phyloP scores from a whole-genome alignment of 2,888 invertebrate species.

The Melipona bicolor region DNA sequence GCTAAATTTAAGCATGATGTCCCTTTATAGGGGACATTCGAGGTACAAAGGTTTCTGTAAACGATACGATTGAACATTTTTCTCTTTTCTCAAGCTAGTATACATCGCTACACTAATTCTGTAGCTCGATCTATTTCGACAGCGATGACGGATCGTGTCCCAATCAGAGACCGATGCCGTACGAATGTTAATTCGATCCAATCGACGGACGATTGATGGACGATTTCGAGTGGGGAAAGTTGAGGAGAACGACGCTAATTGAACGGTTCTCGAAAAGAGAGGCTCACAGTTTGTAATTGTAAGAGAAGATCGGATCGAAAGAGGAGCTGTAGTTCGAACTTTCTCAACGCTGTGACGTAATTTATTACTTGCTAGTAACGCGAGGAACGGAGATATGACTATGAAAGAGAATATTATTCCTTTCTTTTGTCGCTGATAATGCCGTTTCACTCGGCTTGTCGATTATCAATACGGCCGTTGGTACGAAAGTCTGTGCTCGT shows the following conservation, averaged over 20 bases:
- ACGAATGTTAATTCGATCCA: conserved; percentile 8
- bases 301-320: neutral
- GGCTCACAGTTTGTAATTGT: neutral
- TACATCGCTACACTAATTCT: too few species aligned
- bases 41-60: too few species aligned
- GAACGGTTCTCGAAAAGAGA: neutral
- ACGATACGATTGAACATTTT: too few species aligned
- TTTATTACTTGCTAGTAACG: conserved; percentile 11
- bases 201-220: too few species aligned
- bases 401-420: conserved; percentile 48
- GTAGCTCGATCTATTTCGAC: conserved; percentile 7
- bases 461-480: neutral
- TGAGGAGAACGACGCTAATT: conserved; percentile 5
- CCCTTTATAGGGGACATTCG: too few species aligned
- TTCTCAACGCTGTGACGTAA: conserved; percentile 7
- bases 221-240: neutral
- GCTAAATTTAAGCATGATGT: too few species aligned
- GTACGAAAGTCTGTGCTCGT: too few species aligned
- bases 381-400: conserved; percentile 17
- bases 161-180: neutral
- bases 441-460: conserved; percentile 4
- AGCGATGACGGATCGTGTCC: conserved; percentile 10
- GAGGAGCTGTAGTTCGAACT: neutral
- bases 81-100: too few species aligned
- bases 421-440: conserved; percentile 36